Evolutionary conservation across 2,888 invertebrate species (phyloP), one percentile per base, ranked within the genome.

Genomic region (Pachycephus smyrnensis): DNA sequence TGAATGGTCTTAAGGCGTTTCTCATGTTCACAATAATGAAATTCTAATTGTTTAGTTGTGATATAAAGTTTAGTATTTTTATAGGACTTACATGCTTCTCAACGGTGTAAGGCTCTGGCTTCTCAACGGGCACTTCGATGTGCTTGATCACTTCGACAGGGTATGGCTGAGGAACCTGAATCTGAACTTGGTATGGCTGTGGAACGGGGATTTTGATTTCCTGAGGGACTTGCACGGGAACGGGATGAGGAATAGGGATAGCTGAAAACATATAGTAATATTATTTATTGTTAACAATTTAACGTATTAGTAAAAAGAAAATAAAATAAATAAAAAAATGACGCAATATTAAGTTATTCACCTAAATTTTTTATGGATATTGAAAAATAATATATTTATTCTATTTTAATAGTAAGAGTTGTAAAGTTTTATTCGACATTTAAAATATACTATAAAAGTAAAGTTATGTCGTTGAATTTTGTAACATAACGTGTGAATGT

Each of bases 161-260:
- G 79, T 90, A 90, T 1, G 91, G 91, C 68, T 91, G 89, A 15
- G 91, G 91, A 77, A 91, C 89, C 80, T 90, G 88, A 4, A 94
- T 92, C 86, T 92, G 92, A 23, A 94, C 94, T 33, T 93, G 93
- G 89, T 94, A 94, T 31, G 94, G 94, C 80, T 94, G 94, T 0
- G 94, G 94, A 12, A 94, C 92, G 31, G 93, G 93, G 55, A 94
- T 92, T 82, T 91, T 91, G 32, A 94, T 93, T 76, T 92, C 92
- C 80, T 94, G 93, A 0, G 93, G 93, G 9, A 93, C 92, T 76
- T 92, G 93, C 1, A 93, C 92, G 0, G 93, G 93, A 31, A 93
- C 92, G 0, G 94, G 94, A 83, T 94, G 92, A 2, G 94, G 94
- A 73, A 94, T 93, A 78, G 92, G 92, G 87, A 94, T 93, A 3